These are phyloP conservation scores for Nymphicus hollandicus DNA, from an alignment of 2,113 vertebrate species.

Conservation along the genomic window DNA sequence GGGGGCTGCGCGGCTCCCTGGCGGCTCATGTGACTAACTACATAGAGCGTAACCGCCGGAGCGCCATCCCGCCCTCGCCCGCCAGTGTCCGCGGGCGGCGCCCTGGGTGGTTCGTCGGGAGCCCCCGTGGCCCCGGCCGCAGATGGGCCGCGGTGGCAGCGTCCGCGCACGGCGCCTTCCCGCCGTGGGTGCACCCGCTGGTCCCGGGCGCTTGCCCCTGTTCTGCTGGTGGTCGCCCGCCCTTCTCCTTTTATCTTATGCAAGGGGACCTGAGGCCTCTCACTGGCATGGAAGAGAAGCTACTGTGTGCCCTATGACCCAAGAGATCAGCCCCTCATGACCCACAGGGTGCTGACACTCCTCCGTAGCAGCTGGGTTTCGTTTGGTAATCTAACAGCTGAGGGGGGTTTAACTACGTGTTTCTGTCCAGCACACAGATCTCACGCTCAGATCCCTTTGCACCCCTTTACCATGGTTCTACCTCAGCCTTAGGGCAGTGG, in stretches of 20 bases:
- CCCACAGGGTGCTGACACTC: fast-evolving
- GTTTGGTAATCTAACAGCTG: neutral
- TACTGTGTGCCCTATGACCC: neutral
- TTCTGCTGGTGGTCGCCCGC: fast-evolving
- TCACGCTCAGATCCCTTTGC: fast-evolving
- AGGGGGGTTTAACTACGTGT: fast-evolving
- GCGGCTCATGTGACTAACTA: conserved; percentile 42
- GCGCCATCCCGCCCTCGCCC: neutral
- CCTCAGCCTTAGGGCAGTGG: too few relatives aligned
- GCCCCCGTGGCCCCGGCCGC: neutral
- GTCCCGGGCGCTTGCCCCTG: fast-evolving
- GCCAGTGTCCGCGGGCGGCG: neutral
- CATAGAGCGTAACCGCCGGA: neutral
- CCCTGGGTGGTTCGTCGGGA: neutral
- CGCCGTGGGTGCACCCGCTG: fast-evolving
- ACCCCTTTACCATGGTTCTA: fast-evolving
- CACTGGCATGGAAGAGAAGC: neutral
- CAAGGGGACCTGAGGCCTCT: neutral
- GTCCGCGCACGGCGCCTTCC: fast-evolving
- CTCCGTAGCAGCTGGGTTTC: fast-evolving
- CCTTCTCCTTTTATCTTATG: neutral
- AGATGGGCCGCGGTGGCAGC: fast-evolving
- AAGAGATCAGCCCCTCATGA: fast-evolving
- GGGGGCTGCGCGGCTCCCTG: neutral
- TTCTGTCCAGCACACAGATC: fast-evolving